Conservation (phyloP, 1,140 invertebrate genomes). For the Acyrthosiphon pisum region DNA sequence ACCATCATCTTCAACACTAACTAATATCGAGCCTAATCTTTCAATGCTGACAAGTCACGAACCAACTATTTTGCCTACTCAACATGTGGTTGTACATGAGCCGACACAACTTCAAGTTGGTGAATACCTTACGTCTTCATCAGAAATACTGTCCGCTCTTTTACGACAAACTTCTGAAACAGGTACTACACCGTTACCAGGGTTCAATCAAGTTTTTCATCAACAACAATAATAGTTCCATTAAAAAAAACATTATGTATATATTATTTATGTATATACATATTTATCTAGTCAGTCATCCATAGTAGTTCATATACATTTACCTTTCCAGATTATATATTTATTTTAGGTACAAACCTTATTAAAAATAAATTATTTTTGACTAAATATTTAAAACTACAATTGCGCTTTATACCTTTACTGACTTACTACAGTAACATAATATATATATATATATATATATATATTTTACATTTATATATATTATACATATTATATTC, state of each 20-base stretch:
- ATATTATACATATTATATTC: not conserved
- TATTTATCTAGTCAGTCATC: constrained; percentile 47
- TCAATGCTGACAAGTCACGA: constrained; percentile 34
- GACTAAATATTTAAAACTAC: not conserved
- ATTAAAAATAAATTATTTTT: constrained; percentile 12
- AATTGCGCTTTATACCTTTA: not conserved
- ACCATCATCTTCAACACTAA: constrained; percentile 13
- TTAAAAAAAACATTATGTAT: constrained; percentile 10
- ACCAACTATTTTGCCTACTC: constrained; percentile 26
- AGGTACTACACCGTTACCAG: constrained; percentile 58
- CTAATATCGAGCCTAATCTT: constrained; percentile 23
- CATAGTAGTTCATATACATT: constrained; percentile 35
- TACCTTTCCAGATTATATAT: not conserved
- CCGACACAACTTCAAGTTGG: constrained; percentile 33
- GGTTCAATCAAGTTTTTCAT: constrained; percentile 60
- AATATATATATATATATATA: not conserved
- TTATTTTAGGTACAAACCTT: constrained; percentile 6
- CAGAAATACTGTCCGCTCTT: constrained; percentile 53
- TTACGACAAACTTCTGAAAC: constrained; percentile 57
- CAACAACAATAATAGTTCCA: constrained; percentile 58
- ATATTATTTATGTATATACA: not conserved
- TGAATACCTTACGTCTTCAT: constrained; percentile 51
- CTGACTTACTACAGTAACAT: not conserved
- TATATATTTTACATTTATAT: constrained; percentile 14
- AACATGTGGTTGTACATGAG: constrained; percentile 14